phyloP scores from a whole-genome alignment of 2,113 vertebrate species.

The rabbit (Oryctolagus cuniculus) region DNA sequence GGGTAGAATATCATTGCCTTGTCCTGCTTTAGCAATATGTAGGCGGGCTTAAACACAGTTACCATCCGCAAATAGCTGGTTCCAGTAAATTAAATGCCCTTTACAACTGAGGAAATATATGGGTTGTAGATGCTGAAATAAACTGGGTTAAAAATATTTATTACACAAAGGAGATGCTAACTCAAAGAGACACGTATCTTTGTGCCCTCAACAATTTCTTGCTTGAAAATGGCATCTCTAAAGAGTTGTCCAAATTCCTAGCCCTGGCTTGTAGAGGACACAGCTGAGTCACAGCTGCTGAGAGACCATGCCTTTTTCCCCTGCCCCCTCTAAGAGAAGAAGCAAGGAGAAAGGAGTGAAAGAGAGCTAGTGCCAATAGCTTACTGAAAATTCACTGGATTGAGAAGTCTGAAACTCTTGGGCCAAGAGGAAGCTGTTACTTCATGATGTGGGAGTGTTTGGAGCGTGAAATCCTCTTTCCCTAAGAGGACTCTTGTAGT shows the following conservation, averaged over 20 bases:
- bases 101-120: slow-evolving; percentile 57
- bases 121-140: slow-evolving; percentile 60
- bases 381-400: slow-evolving; percentile 22
- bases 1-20: not conserved
- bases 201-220: slow-evolving; percentile 51
- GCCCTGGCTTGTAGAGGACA: not conserved
- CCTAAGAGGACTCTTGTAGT: not conserved
- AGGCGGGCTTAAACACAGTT: slow-evolving; percentile 65
- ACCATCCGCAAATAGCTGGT: slow-evolving; percentile 57
- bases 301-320: not conserved
- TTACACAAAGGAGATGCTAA: slow-evolving; percentile 26
- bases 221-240: slow-evolving; percentile 59
- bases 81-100: slow-evolving; percentile 45
- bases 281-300: slow-evolving; percentile 81
- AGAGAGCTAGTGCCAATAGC: not conserved
- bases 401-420: not conserved
- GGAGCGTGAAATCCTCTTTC: not conserved
- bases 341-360: not conserved
- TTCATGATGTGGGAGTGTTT: not conserved
- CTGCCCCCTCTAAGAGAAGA: not conserved
- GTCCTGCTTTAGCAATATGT: not conserved
- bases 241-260: slow-evolving; percentile 64
- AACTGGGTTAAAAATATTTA: slow-evolving; percentile 67
- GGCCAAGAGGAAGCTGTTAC: slow-evolving; percentile 12
- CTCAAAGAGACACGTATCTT: not conserved